Conservation (phyloP, 2,797 vertebrate genomes). For the Margarornis squamiger region DNA sequence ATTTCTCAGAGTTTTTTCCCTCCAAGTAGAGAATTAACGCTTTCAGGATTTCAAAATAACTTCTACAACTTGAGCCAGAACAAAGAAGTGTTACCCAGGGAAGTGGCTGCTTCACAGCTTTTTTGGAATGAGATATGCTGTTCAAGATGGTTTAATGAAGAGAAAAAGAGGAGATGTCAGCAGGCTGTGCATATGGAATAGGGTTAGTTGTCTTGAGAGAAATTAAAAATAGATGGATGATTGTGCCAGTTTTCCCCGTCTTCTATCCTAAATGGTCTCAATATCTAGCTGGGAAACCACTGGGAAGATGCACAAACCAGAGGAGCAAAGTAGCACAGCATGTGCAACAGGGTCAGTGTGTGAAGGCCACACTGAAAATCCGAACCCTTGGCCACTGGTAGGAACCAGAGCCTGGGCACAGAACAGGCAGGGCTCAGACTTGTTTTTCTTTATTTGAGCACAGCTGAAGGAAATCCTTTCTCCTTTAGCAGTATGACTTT, state of each 20-base stretch:
- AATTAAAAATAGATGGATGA: conserved; percentile 42
- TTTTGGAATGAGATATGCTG: conserved; percentile 36
- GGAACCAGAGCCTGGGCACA: background rate
- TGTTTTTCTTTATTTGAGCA: background rate
- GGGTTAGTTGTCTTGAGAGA: conserved; percentile 9
- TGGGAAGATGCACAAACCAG: background rate
- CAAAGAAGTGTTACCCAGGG: conserved; percentile 18
- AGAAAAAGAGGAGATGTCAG: conserved; percentile 7
- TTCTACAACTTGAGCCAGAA: conserved; percentile 9
- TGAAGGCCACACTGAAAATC: background rate
- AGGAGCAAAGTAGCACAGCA: background rate
- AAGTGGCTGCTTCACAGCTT: conserved; percentile 24
- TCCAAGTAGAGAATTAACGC: background rate
- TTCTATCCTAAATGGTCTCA: background rate
- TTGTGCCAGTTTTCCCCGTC: background rate
- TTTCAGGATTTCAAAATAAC: conserved; percentile 13
- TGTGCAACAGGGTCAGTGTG: background rate
- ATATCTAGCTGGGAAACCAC: background rate
- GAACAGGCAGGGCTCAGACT: background rate
- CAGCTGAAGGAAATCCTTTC: background rate
- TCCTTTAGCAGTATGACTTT: background rate
- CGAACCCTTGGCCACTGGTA: background rate
- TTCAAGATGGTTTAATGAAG: conserved; percentile 34
- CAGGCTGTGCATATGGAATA: conserved; percentile 14
- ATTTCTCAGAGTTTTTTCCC: background rate